A percentile compares a stretch with the other conserved stretches of the same genome.
These are phyloP conservation scores for Pagetopsis macropterus DNA, from an alignment of 2,797 vertebrate species.

Conservation along the genomic window DNA sequence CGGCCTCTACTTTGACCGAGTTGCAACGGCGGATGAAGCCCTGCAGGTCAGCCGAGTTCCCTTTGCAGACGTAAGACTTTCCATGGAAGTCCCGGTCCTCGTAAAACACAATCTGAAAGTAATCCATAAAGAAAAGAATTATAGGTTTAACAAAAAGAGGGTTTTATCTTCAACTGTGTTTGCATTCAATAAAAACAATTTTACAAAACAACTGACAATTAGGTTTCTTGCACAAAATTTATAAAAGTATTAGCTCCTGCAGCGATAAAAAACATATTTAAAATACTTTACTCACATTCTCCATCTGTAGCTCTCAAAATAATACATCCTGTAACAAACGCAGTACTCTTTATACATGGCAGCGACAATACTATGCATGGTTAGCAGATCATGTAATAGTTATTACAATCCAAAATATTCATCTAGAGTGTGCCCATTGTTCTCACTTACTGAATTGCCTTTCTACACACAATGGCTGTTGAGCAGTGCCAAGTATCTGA, in stretches of 20 bases:
- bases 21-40: constrained; percentile 68
- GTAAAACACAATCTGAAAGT: constrained; percentile 61
- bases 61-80: constrained; percentile 75
- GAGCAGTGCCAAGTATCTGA: constrained; percentile 52
- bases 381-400: constrained; percentile 55
- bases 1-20: constrained; percentile 68
- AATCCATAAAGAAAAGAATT: not conserved
- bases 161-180: not conserved
- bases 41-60: constrained; percentile 61
- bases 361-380: constrained; percentile 60
- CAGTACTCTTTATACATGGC: constrained; percentile 64
- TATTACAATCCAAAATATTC: constrained; percentile 65
- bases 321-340: not conserved
- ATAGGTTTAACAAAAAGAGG: not conserved
- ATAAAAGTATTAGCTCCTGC: not conserved
- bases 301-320: constrained; percentile 50
- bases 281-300: constrained; percentile 51
- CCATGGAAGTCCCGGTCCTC: constrained; percentile 74
- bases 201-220: not conserved
- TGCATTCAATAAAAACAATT: no score
- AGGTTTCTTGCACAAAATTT: not conserved
- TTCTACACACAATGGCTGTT: constrained; percentile 55
- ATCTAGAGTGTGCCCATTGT: constrained; percentile 64
- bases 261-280: not conserved
- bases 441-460: constrained; percentile 52